Percentiles rank a stretch among this genome's conserved stretches.
phyloP scores from a whole-genome alignment of 2,797 vertebrate genomes.

The Threskiornis aethiopicus region DNA sequence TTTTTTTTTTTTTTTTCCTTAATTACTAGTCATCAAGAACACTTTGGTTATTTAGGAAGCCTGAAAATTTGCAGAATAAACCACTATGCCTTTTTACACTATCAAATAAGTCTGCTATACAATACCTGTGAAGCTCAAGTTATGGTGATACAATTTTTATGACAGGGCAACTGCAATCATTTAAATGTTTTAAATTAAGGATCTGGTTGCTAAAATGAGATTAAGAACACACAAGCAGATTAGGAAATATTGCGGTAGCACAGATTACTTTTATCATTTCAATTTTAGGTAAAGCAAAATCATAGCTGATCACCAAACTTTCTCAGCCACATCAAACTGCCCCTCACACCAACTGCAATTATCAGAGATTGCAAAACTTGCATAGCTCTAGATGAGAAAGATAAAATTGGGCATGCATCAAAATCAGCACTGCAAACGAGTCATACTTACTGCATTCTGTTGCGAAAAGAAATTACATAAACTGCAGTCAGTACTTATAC shows the following conservation, averaged over 20 bases:
- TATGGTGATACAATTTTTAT: background rate
- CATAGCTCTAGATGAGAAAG: constrained; percentile 33
- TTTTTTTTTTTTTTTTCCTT: background rate
- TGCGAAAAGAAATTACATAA: constrained; percentile 72
- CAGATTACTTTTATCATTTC: constrained; percentile 8
- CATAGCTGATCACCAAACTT: background rate
- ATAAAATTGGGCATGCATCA: constrained; percentile 82
- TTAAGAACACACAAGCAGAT: constrained; percentile 58
- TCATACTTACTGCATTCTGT: constrained; percentile 95
- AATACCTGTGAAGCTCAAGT: background rate
- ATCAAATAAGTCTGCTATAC: background rate
- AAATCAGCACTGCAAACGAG: constrained; percentile 79
- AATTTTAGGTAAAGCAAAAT: constrained; percentile 27
- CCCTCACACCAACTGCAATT: constrained; percentile 49
- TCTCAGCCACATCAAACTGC: constrained; percentile 5
- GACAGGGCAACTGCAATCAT: background rate
- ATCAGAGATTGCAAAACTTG: constrained; percentile 41
- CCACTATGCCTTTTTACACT: background rate
- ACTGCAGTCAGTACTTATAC: constrained; percentile 65
- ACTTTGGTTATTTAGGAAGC: background rate
- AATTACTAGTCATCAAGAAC: background rate
- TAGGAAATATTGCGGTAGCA: constrained; percentile 45
- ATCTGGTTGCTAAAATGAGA: background rate
- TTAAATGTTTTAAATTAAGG: background rate
- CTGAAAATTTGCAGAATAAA: background rate